Percentiles rank a stretch among this genome's conserved stretches.
Conservation (phyloP, 2,888 invertebrate genomes). For the Apomyelois bistriatella region DNA sequence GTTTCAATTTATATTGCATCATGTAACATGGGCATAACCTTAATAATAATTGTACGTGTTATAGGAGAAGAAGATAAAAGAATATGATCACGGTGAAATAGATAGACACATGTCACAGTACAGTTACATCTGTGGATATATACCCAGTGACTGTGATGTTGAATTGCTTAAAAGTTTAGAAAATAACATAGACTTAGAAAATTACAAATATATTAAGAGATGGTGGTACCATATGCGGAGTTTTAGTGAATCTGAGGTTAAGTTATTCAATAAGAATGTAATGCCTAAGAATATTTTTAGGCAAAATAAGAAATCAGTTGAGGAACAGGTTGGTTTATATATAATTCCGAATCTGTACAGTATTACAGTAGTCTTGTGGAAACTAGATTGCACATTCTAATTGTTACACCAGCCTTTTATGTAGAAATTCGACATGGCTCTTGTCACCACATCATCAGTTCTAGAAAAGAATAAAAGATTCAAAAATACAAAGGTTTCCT, state of each 20-base stretch:
- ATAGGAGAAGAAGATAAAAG: constrained; percentile 48
- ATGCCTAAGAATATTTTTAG: constrained; percentile 39
- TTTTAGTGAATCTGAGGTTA: constrained; percentile 74
- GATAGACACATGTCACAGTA: constrained; percentile 69
- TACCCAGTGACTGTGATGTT: constrained; percentile 74
- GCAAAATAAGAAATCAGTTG: constrained; percentile 38
- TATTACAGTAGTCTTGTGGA: constrained; percentile 12
- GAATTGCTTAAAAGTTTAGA: constrained; percentile 52
- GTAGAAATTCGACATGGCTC: constrained; percentile 55
- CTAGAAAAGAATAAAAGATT: not conserved
- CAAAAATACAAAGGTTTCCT: not conserved
- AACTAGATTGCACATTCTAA: constrained; percentile 16
- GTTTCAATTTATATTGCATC: constrained; percentile 35
- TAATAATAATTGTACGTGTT: constrained; percentile 32
- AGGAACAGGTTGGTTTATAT: constrained; percentile 62
- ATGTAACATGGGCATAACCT: constrained; percentile 27
- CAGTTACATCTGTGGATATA: constrained; percentile 80
- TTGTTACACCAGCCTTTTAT: constrained; percentile 21
- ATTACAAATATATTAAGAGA: constrained; percentile 73
- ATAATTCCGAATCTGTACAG: constrained; percentile 16
- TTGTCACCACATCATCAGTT: constrained; percentile 44
- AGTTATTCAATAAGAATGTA: constrained; percentile 51
- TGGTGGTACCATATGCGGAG: constrained; percentile 83
- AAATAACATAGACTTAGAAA: constrained; percentile 48
- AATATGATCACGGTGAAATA: constrained; percentile 49